phyloP scores from a whole-genome alignment of 2,113 vertebrate genomes.

The Otolemur garnettii region DNA sequence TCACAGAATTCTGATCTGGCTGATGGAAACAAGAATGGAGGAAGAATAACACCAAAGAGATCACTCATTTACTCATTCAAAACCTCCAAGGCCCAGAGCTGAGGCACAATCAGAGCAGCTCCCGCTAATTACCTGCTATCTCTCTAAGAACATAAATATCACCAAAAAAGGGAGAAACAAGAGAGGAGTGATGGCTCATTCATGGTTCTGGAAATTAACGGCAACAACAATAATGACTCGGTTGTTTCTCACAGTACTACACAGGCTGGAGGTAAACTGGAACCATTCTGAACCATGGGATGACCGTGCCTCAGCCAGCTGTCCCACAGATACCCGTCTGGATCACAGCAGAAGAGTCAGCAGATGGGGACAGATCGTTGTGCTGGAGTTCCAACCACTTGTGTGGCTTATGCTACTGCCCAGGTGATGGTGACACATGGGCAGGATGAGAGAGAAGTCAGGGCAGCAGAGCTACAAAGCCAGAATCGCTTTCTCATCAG shows the following conservation, averaged over 20 bases:
- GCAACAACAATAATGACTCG: not conserved
- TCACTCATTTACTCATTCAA: slow-evolving; percentile 11
- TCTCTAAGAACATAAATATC: not conserved
- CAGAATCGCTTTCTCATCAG: not conserved
- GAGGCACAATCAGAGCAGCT: not conserved
- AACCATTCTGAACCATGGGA: not conserved
- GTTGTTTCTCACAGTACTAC: not conserved
- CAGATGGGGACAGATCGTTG: not conserved
- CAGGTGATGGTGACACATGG: not conserved
- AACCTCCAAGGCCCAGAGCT: not conserved
- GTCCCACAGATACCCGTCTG: not conserved
- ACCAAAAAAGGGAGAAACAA: slow-evolving; percentile 27
- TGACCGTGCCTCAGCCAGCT: not conserved
- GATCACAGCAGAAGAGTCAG: not conserved
- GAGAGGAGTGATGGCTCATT: not conserved
- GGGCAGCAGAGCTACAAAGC: not conserved
- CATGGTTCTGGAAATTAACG: not conserved
- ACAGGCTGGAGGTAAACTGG: not conserved
- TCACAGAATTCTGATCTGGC: slow-evolving; percentile 43
- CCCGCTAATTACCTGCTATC: not conserved
- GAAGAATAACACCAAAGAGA: not conserved
- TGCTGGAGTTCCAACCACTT: not conserved
- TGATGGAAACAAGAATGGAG: not conserved
- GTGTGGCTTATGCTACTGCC: not conserved
- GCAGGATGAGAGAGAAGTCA: not conserved